phyloP scores from a whole-genome alignment of 2,113 vertebrate genomes.

The Carassius gibelio region DNA sequence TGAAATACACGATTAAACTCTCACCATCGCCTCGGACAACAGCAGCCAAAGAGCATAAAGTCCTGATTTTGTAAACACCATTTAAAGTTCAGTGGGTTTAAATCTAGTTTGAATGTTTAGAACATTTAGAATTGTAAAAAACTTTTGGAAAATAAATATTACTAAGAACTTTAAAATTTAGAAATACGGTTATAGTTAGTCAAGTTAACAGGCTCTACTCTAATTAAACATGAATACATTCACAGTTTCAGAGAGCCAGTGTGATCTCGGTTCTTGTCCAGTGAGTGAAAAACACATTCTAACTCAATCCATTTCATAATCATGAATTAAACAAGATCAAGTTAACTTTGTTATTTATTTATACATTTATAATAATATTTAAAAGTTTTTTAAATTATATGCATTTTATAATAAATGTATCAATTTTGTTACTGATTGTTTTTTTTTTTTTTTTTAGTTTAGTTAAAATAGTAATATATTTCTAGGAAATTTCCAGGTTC shows the following conservation, averaged over 20 bases:
- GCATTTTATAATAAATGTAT: not conserved
- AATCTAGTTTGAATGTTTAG: slow-evolving; percentile 1
- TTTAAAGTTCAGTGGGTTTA: not conserved
- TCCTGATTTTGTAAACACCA: not conserved
- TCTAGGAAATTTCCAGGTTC: not conserved
- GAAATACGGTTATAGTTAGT: not conserved
- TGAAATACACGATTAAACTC: slow-evolving; percentile 73
- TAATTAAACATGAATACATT: not conserved
- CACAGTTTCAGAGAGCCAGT: slow-evolving; percentile 5
- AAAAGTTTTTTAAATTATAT: not conserved
- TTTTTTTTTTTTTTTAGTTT: not conserved
- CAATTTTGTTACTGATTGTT: not conserved
- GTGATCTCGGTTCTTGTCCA: not conserved
- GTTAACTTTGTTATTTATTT: not conserved
- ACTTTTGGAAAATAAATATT: not conserved
- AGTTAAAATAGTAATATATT: not conserved
- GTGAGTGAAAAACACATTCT: not conserved
- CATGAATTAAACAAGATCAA: not conserved
- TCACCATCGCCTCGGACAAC: slow-evolving; percentile 39
- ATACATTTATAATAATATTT: not conserved
- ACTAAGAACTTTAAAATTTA: not conserved
- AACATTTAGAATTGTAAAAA: not conserved
- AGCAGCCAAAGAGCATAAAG: not conserved
- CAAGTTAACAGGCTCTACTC: not conserved
- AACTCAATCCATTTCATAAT: not conserved